Evolutionary conservation across 2,888 invertebrate species (phyloP), one percentile per base, ranked within the genome.

Genomic region (Drosophila infuscata): DNA sequence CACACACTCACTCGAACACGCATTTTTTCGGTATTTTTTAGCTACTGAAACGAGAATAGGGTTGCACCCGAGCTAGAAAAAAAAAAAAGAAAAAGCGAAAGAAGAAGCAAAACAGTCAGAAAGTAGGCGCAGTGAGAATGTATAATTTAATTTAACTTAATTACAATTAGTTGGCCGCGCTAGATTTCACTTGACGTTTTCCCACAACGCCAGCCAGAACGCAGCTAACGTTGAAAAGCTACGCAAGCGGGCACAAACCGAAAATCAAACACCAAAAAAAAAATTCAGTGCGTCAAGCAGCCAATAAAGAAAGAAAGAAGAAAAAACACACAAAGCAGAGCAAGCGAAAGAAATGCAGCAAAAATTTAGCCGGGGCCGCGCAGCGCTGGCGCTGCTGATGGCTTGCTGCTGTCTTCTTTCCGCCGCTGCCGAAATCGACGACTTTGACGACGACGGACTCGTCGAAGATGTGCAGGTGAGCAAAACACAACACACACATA

Each of bases 391-490:
- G 70, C 77, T 88, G 35, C 60, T 77, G 32, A 36, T 84, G 38
- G 75, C 76, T 41, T 65, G 74, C 65, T 63, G 79, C 72, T 71
- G 67, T n/a, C 20, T 89, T 20, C 36, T 85, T 35, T 46, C 68
- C 29, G 57, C 57, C 60, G 80, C 70, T 63, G 69, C 74, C 32
- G 70, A 82, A 20, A 81, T 79, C n/a, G 88, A 89, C 38, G 91
- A 88, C 57, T 89, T 89, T 49, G 89, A 89, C 46, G 92, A 92
- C 49, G 92, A 92, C 61, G 92, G 89, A n/a, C 49, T 82, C 38
- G 91, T 92, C 32, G 91, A 91, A 75, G 91, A 91, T 78, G 81
- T 91, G 30, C 89, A 87, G 85, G 91, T 92, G 70, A 92, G 89
- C 20, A 49, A 20, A 57, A 32, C 12, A 49, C 15, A 46, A 46